Evolutionary conservation across 2,888 invertebrate species (phyloP).

Genomic region (Apamea monoglypha): DNA sequence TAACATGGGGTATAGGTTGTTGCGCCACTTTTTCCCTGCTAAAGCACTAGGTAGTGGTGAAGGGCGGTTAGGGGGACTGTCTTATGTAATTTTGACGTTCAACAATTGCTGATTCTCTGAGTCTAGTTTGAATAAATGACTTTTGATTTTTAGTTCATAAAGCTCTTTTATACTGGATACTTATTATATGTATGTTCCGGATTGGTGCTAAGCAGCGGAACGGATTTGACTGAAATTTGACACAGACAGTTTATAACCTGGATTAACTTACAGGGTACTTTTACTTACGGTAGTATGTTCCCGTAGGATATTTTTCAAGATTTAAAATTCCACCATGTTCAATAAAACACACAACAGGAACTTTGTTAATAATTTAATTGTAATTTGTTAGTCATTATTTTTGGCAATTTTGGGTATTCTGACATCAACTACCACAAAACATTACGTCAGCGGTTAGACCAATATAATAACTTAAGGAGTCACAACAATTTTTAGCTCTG

Average conservation of each 20-base stretch:
- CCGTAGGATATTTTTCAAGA: background rate
- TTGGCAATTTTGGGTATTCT: background rate
- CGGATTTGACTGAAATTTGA: background rate
- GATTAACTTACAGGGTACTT: background rate
- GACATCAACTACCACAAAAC: conserved; percentile 9
- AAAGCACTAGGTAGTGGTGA: background rate
- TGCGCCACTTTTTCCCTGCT: background rate
- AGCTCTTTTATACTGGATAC: no score
- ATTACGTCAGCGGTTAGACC: conserved; percentile 30
- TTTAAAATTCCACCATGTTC: no score
- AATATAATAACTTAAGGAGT: conserved; percentile 15
- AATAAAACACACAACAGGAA: no score
- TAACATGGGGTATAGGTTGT: background rate
- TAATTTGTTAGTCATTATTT: background rate
- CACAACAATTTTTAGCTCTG: background rate
- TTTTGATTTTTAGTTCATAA: no score
- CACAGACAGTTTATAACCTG: background rate
- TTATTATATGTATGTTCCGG: background rate
- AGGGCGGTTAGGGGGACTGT: background rate
- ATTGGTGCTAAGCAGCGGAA: background rate
- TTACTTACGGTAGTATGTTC: background rate
- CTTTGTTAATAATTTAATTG: background rate
- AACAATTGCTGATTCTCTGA: background rate
- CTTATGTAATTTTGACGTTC: background rate
- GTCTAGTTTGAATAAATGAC: background rate